Evolutionary conservation across 2,888 invertebrate species (phyloP).

Genomic region (Parnassius smintheus): DNA sequence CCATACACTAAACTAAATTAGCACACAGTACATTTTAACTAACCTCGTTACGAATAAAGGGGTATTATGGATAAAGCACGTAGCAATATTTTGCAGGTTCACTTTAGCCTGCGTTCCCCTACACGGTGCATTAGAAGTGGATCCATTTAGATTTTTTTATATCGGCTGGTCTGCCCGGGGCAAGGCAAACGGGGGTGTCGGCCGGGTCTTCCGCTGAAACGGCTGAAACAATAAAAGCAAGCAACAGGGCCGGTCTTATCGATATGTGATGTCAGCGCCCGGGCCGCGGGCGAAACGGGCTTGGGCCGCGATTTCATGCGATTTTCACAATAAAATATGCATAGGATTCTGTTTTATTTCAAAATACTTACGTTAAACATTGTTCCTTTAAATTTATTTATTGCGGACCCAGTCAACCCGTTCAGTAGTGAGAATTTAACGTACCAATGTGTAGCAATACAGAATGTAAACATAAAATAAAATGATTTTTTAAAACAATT

Average conservation of each 20-base stretch:
- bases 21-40: conserved; percentile 13
- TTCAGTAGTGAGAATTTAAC: too few relatives aligned
- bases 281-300: conserved; percentile 54
- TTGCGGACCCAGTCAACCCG: too few relatives aligned
- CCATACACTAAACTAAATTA: conserved; percentile 2
- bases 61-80: conserved; percentile 23
- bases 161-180: conserved; percentile 35
- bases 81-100: conserved; percentile 23
- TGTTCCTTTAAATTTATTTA: too few relatives aligned
- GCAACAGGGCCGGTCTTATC: conserved; percentile 57
- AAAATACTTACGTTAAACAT: neutral
- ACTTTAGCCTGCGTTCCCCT: conserved; percentile 23
- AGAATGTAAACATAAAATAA: too few relatives aligned
- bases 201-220: conserved; percentile 45
- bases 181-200: conserved; percentile 32
- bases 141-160: conserved; percentile 58
- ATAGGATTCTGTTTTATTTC: conserved; percentile 1
- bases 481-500: too few relatives aligned
- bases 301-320: conserved; percentile 43
- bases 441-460: too few relatives aligned
- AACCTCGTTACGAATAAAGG: conserved; percentile 21
- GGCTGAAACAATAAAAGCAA: conserved; percentile 64
- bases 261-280: conserved; percentile 64
- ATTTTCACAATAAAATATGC: conserved; percentile 1
- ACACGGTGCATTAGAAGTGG: conserved; percentile 37